Percentiles rank a stretch among this genome's conserved stretches.
These are phyloP conservation scores for Dendrophyllia cribrosa DNA, from an alignment of 64 coral and sea anemone genomes.

Conservation along the genomic window DNA sequence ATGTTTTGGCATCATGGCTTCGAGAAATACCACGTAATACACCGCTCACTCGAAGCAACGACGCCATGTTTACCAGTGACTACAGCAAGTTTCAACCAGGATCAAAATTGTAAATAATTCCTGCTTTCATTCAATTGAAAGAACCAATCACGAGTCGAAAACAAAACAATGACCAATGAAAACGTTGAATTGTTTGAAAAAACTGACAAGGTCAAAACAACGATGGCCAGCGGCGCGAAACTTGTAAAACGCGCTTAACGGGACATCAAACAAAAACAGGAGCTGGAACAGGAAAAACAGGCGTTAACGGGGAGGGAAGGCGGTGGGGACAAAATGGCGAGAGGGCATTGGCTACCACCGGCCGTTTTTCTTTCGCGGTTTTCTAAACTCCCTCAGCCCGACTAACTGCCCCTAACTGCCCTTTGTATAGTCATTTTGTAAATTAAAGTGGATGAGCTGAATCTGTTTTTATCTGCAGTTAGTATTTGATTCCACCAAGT, in stretches of 20 bases:
- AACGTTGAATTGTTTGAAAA: background rate
- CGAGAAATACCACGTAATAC: conserved; percentile 19
- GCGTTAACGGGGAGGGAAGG: background rate
- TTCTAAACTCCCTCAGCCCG: too few species aligned
- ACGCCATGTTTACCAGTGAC: background rate
- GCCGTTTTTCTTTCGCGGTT: too few species aligned
- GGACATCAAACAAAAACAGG: background rate
- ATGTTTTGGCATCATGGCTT: background rate
- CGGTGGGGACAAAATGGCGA: too few species aligned
- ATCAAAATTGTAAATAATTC: background rate
- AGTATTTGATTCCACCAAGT: too few species aligned
- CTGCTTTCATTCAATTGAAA: background rate
- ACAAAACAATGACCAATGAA: background rate
- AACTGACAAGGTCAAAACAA: background rate
- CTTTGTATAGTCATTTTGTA: too few species aligned
- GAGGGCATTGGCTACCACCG: too few species aligned
- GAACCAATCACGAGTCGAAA: background rate
- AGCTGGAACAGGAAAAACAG: background rate
- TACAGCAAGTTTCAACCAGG: background rate
- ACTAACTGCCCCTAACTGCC: too few species aligned
- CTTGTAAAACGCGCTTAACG: conserved; percentile 26
- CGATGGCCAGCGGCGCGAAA: background rate
- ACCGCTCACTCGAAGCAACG: background rate
- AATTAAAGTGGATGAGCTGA: too few species aligned
- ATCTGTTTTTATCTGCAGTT: too few species aligned